Percentiles rank a stretch among this genome's conserved stretches.
Conservation (phyloP, 1,140 invertebrate genomes). For the Pteromalus puparum region DNA sequence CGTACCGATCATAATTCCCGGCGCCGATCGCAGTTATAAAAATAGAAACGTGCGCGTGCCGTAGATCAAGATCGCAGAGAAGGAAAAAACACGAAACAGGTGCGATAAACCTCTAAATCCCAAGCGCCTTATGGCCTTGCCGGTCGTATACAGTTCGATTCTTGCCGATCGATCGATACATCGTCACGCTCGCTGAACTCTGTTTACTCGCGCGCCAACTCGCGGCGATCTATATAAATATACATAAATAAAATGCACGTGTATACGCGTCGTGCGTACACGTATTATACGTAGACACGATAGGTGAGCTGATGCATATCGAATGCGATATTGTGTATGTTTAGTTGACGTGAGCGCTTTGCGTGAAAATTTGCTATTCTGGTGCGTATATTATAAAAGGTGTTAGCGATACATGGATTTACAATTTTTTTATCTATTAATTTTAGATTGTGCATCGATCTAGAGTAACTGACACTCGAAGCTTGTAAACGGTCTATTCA, state of each 20-base stretch:
- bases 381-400: no score
- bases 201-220: background rate
- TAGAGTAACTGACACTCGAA: background rate
- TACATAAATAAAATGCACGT: background rate
- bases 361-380: background rate
- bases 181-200: constrained; percentile 3
- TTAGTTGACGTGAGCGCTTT: background rate
- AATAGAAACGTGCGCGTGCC: background rate
- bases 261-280: background rate
- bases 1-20: background rate
- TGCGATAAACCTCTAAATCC: constrained; percentile 18
- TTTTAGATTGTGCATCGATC: background rate
- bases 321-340: no score
- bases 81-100: background rate
- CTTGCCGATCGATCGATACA: constrained; percentile 8
- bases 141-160: background rate
- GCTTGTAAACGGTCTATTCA: background rate
- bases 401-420: no score
- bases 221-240: background rate
- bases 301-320: no score
- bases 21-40: background rate
- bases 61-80: background rate
- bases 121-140: background rate
- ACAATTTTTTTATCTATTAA: background rate
- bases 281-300: no score